Percentiles rank a stretch among this genome's conserved stretches.
Evolutionary conservation across 2,888 invertebrate genomes (phyloP).

Genomic region (Trachelus iudaicus): DNA sequence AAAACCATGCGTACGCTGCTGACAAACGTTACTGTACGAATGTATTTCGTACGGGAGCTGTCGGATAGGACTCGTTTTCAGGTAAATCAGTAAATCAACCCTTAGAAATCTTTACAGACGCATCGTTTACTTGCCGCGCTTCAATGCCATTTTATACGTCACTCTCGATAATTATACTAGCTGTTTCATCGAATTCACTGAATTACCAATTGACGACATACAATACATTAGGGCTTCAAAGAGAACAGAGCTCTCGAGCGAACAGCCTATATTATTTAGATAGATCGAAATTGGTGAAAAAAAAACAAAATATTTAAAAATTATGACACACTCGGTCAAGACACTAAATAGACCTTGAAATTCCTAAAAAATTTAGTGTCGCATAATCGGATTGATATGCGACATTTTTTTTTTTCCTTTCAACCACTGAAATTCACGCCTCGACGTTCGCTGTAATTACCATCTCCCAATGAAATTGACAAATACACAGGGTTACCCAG

Average conservation of each 20-base stretch:
- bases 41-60: not conserved
- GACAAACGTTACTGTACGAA: not conserved
- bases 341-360: no score
- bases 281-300: no score
- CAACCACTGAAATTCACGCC: not conserved
- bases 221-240: rapidly evolving
- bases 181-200: not conserved
- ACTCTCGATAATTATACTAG: not conserved
- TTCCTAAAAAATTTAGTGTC: not conserved
- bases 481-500: not conserved
- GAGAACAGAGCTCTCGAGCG: no score
- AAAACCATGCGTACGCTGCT: not conserved
- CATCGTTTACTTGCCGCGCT: not conserved
- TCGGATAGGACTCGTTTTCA: not conserved
- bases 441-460: not conserved
- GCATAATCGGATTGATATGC: not conserved
- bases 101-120: not conserved
- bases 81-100: not conserved
- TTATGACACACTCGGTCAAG: no score
- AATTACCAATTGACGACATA: rapidly evolving
- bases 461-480: not conserved
- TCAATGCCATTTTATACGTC: not conserved
- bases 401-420: not conserved
- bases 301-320: not conserved
- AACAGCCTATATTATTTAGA: no score